Percentiles rank a stretch among this genome's conserved stretches.
These are phyloP conservation scores for Doris montereyensis DNA, from an alignment of 2,888 invertebrate species.

Conservation along the genomic window DNA sequence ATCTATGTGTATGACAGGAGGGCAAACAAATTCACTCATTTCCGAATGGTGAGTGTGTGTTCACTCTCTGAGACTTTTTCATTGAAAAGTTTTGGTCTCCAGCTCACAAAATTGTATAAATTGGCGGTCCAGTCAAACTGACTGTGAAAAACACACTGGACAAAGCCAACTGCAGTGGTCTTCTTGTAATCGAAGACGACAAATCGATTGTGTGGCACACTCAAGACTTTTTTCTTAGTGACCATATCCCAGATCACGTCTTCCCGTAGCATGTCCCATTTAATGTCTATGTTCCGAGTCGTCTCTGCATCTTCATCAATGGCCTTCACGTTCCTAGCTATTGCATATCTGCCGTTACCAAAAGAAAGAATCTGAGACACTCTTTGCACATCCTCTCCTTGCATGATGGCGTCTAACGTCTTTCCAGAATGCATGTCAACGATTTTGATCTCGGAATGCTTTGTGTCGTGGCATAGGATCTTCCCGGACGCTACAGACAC, in stretches of 20 bases:
- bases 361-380: conserved; percentile 54
- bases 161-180: conserved; percentile 51
- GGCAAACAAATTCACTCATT: conserved; percentile 53
- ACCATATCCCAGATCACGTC: conserved; percentile 61
- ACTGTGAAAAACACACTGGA: conserved; percentile 54
- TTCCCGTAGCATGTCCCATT: conserved; percentile 50
- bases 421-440: conserved; percentile 53
- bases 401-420: conserved; percentile 53
- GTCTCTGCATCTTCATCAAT: conserved; percentile 35
- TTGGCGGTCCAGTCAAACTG: conserved; percentile 56
- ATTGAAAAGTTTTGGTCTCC: conserved; percentile 48
- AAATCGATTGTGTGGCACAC: conserved; percentile 44
- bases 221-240: conserved; percentile 47
- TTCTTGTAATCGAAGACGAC: conserved; percentile 51
- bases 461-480: conserved; percentile 51
- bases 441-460: conserved; percentile 61
- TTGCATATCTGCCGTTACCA: conserved; percentile 52
- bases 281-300: not conserved
- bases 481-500: conserved; percentile 47
- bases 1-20: conserved; percentile 48
- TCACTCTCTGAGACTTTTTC: too few relatives aligned
- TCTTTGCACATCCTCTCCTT: conserved; percentile 50
- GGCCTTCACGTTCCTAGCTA: conserved; percentile 50
- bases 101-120: conserved; percentile 52
- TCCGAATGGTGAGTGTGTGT: too few relatives aligned